phyloP scores from a whole-genome alignment of 2,113 vertebrate species.

The Lates calcarifer region DNA sequence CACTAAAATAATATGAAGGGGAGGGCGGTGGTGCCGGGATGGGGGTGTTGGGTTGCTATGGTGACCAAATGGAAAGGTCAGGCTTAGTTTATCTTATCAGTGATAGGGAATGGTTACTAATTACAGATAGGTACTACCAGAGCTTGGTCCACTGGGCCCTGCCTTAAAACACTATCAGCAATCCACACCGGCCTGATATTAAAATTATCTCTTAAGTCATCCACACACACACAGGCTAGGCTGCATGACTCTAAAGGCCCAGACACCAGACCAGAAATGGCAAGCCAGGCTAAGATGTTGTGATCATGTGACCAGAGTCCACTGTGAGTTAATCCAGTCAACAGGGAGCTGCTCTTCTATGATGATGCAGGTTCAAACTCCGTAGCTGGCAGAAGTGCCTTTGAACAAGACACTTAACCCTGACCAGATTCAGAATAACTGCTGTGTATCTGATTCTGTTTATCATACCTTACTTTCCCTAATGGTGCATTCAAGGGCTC shows the following conservation, averaged over 20 bases:
- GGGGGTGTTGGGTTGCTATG: conserved; percentile 83
- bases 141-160: conserved; percentile 83
- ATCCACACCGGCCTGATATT: conserved; percentile 85
- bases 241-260: conserved; percentile 17
- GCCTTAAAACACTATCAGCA: conserved; percentile 86
- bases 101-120: conserved; percentile 90
- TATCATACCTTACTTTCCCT: not conserved
- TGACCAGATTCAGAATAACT: not conserved
- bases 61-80: conserved; percentile 85
- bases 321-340: conserved; percentile 21
- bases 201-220: conserved; percentile 84
- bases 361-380: not conserved
- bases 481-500: not conserved
- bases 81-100: conserved; percentile 89
- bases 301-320: conserved; percentile 42
- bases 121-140: conserved; percentile 87
- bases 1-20: conserved; percentile 86
- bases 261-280: conserved; percentile 31
- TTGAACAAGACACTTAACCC: conserved; percentile 1
- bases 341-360: not conserved
- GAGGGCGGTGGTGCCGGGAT: conserved; percentile 63
- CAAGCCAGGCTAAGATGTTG: conserved; percentile 26
- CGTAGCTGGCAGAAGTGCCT: not conserved
- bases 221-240: conserved; percentile 31
- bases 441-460: not conserved